phyloP scores from a whole-genome alignment of 1,140 invertebrate genomes.

The Caerostris darwini region DNA sequence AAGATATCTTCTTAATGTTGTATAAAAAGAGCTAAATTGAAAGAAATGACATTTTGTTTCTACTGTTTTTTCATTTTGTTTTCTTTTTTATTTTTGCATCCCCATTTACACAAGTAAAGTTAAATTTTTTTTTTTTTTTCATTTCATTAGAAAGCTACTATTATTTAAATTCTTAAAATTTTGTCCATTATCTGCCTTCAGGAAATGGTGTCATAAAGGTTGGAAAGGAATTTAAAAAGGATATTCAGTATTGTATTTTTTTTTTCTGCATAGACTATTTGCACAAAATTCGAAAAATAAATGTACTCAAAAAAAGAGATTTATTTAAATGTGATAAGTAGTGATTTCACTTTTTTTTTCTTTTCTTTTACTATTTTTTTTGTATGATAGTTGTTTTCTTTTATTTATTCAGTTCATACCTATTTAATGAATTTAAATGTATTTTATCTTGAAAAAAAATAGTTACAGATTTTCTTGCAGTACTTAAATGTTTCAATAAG shows the following conservation, averaged over 20 bases:
- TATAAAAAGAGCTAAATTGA: not conserved
- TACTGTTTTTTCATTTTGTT: not conserved
- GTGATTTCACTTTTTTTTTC: too few relatives aligned
- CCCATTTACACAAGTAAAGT: not conserved
- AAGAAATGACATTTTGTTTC: constrained; percentile 69
- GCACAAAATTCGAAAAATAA: not conserved
- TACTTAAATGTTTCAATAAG: too few relatives aligned
- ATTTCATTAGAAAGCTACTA: not conserved
- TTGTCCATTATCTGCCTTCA: constrained; percentile 31
- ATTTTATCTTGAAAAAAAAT: too few relatives aligned
- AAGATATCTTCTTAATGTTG: not conserved
- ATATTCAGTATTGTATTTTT: too few relatives aligned
- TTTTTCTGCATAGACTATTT: not conserved
- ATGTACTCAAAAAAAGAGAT: too few relatives aligned
- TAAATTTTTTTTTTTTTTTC: not conserved
- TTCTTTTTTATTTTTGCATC: not conserved
- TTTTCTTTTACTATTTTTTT: too few relatives aligned
- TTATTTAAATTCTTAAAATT: constrained; percentile 55
- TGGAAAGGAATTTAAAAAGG: too few relatives aligned
- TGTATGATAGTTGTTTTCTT: too few relatives aligned
- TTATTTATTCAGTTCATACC: too few relatives aligned
- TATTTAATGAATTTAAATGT: too few relatives aligned
- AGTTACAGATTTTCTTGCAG: too few relatives aligned
- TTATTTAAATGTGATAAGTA: not conserved
- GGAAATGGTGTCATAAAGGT: not conserved